Evolutionary conservation across 1,140 invertebrate genomes (phyloP).

Genomic region (Mya arenaria): DNA sequence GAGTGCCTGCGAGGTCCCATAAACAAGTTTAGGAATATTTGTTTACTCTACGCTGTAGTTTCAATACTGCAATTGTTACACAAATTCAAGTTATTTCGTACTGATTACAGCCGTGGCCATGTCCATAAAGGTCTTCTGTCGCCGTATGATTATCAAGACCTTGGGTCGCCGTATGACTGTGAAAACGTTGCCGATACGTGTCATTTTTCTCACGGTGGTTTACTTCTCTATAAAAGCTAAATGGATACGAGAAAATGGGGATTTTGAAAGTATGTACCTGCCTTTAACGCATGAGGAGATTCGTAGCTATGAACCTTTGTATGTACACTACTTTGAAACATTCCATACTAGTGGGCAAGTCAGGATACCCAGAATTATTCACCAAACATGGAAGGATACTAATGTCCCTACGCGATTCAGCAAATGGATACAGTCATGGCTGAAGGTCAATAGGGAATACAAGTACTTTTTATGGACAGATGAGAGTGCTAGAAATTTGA

Average conservation of each 20-base stretch:
- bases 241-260: constrained; percentile 65
- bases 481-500: constrained; percentile 70
- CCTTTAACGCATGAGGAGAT: constrained; percentile 54
- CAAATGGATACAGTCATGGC: constrained; percentile 74
- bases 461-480: constrained; percentile 79
- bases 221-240: constrained; percentile 71
- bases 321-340: constrained; percentile 56
- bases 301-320: constrained; percentile 17
- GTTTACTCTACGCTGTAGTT: no score
- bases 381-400: constrained; percentile 77
- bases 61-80: no score
- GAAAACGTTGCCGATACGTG: constrained; percentile 53
- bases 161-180: constrained; percentile 36
- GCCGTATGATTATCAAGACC: no score
- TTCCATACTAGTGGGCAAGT: constrained; percentile 60
- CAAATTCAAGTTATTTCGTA: no score
- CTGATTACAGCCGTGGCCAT: no score
- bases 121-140: no score
- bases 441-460: constrained; percentile 73
- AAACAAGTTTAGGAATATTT: no score
- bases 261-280: constrained; percentile 65
- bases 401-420: constrained; percentile 71
- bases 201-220: constrained; percentile 51
- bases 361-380: constrained; percentile 76
- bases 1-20: no score